Base-by-base conservation (phyloP, 2,113 vertebrate species). In the Oryzias javanicus region DNA sequence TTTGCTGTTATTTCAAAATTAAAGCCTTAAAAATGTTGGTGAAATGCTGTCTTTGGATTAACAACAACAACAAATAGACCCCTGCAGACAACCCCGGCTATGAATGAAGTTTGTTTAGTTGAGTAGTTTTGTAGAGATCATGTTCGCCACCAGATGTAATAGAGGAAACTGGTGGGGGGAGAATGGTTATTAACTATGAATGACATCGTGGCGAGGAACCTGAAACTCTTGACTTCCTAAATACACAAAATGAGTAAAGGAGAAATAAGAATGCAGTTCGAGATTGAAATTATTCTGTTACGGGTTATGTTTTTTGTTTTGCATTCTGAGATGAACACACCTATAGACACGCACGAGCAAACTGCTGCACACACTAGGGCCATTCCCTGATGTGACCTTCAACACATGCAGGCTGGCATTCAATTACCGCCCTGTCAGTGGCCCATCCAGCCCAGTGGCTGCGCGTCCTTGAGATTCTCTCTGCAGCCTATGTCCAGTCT, bases 391-490 rank as follows among this genome's bases (percentile, higher is more conserved):
- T 75, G 71, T 89, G 88, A 90, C 87, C 88, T 89, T 90, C 86
- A 86, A 82, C 76, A 74, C 80, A 79, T 68, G 69, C 76, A 78
- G 81, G 66, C 82, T 85, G 80, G 86, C 86, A 84, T 89, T 91
- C 87, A 89, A 80, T 89, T 89, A 89, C 86, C 72, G 66, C 82
- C 79, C 76, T 87, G 81, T 86, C 88, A 84, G 79, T 80, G 80
- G 79, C 78, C 83, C 72, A 71, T 82, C 80, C 83, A 84, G 86
- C 74, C 72, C 78, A 69, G 74, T 77, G 72, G 81, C 81, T 79
- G 69, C 76, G 66, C 46, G 82, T 82, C 85, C 84, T 87, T 86
- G 80, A 90, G 69, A 65, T 47, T 64, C 76, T 79, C 74, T 67
- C 82, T 80, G 72, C 67, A 72, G 76, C 76, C 75, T 76, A 61